Conservation (phyloP, 2,113 vertebrate genomes). For the Cichladusa arquata region DNA sequence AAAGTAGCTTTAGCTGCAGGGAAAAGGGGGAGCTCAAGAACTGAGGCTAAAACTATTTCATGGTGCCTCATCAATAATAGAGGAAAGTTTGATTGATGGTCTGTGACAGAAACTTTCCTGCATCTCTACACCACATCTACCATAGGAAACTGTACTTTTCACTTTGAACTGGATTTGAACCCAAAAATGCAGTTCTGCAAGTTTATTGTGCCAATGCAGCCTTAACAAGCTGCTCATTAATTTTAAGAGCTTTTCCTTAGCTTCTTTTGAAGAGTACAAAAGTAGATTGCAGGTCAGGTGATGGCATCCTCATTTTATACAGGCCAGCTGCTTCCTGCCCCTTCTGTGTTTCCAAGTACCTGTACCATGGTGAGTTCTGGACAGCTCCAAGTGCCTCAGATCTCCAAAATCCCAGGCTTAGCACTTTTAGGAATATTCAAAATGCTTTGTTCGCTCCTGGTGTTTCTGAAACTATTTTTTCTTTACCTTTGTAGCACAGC, state of each 20-base stretch:
- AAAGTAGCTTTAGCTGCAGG: neutral
- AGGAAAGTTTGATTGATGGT: neutral
- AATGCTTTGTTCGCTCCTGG: neutral
- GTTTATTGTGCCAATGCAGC: neutral
- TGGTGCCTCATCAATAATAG: neutral
- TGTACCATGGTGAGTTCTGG: neutral
- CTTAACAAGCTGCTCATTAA: neutral
- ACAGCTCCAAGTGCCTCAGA: neutral
- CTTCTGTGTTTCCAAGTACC: neutral
- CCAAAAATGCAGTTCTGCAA: neutral
- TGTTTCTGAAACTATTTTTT: conserved; percentile 43
- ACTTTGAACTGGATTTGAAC: conserved; percentile 42
- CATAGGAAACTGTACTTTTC: neutral
- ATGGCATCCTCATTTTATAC: neutral
- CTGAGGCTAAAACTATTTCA: neutral
- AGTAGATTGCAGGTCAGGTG: neutral
- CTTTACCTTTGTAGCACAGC: conserved; percentile 10
- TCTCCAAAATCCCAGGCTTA: neutral
- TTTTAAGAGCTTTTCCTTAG: conserved; percentile 22
- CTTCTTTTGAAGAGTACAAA: neutral
- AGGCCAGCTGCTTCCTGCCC: neutral
- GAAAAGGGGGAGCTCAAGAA: neutral
- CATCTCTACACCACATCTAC: neutral
- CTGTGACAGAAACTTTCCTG: neutral
- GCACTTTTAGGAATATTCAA: neutral